phyloP scores from a whole-genome alignment of 2,888 invertebrate species.

The Neelides folsomi region DNA sequence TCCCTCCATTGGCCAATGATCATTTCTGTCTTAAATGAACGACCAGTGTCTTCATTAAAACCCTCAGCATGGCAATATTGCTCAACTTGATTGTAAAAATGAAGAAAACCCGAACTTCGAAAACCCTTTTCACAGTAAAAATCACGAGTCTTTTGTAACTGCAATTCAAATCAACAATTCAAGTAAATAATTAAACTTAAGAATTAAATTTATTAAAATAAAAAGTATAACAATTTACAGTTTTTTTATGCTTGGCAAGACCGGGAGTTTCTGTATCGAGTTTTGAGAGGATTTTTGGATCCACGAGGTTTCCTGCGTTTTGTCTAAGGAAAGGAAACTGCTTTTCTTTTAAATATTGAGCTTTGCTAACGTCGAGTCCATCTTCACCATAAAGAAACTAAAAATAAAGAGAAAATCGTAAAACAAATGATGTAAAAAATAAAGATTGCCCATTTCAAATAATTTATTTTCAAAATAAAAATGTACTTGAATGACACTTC shows the following conservation, averaged over 20 bases:
- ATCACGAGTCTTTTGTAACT: slow-evolving; percentile 11
- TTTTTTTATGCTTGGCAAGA: neutral
- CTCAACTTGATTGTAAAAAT: too few relatives aligned
- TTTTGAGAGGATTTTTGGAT: slow-evolving; percentile 30
- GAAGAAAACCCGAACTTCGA: slow-evolving; percentile 41
- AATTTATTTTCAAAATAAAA: neutral
- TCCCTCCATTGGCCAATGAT: slow-evolving; percentile 54
- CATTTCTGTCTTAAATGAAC: slow-evolving; percentile 48
- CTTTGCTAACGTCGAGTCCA: slow-evolving; percentile 75
- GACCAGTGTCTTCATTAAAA: slow-evolving; percentile 43
- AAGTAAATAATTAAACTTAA: too few relatives aligned
- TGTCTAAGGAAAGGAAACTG: slow-evolving; percentile 68
- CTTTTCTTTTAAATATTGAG: slow-evolving; percentile 63
- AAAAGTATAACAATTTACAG: too few relatives aligned
- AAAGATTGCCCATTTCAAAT: slow-evolving; percentile 2
- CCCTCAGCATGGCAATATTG: slow-evolving; percentile 3
- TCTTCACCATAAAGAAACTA: slow-evolving; percentile 87
- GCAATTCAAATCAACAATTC: slow-evolving; percentile 13
- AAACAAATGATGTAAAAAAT: neutral
- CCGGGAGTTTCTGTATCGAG: too few relatives aligned
- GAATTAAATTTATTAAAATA: too few relatives aligned
- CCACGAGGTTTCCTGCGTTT: slow-evolving; percentile 56
- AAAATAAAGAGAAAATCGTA: slow-evolving; percentile 12
- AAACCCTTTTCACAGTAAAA: too few relatives aligned
- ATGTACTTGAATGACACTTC: slow-evolving; percentile 67